Conservation (phyloP, 2,113 vertebrate species). For the Xenotilapia flavipinnis region DNA sequence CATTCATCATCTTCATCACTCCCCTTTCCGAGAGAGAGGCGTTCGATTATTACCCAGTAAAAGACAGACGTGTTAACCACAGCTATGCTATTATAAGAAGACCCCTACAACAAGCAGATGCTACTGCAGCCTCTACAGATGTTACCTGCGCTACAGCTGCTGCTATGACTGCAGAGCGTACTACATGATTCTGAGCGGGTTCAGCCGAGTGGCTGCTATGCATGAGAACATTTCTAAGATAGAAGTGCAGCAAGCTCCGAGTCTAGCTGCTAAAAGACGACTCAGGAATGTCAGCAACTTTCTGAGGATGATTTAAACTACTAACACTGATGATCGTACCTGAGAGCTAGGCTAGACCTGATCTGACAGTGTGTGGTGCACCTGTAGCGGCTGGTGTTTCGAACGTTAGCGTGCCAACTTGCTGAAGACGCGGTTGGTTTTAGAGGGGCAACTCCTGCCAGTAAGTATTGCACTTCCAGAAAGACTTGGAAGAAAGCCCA, state of each 20-base stretch:
- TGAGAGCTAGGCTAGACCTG: conserved; percentile 45
- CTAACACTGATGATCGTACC: conserved; percentile 24
- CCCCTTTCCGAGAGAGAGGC: neutral
- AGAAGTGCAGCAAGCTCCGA: neutral
- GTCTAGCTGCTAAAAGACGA: neutral
- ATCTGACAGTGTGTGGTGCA: conserved; percentile 3
- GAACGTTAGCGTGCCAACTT: neutral
- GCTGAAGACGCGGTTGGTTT: neutral
- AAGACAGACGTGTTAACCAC: neutral
- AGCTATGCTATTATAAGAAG: neutral
- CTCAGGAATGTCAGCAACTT: conserved; percentile 8
- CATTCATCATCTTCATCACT: neutral
- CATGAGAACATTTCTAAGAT: neutral
- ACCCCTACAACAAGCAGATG: neutral
- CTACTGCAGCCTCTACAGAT: neutral
- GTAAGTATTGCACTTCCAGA: neutral
- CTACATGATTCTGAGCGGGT: neutral
- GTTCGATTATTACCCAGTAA: neutral
- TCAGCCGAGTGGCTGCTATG: neutral
- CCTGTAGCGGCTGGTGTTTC: conserved; percentile 19
- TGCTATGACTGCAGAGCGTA: neutral
- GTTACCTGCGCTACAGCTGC: neutral
- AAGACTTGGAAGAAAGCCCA: neutral
- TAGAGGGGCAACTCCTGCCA: neutral
- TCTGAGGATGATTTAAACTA: neutral